These are phyloP conservation scores for Chymomyza procnemis DNA, from an alignment of 2,888 invertebrate species.

Conservation along the genomic window DNA sequence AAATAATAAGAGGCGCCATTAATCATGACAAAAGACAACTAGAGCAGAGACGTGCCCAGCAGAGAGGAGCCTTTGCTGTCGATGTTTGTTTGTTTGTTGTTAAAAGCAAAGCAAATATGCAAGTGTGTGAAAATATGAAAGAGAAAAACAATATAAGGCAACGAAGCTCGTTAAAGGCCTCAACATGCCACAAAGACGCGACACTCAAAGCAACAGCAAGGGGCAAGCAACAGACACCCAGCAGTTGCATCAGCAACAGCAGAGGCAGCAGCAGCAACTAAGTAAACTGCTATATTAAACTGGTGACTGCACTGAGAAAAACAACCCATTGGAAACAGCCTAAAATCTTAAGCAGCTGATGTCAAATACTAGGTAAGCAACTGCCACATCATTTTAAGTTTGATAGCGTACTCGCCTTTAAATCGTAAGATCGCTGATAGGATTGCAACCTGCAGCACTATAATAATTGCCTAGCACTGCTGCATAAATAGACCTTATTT, in stretches of 20 bases:
- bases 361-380: too few species aligned
- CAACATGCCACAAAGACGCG: slow-evolving; percentile 43
- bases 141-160: slow-evolving; percentile 42
- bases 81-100: not conserved
- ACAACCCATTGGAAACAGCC: too few species aligned
- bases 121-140: not conserved
- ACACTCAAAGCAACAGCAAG: not conserved
- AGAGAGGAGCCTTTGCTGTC: too few species aligned
- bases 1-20: slow-evolving; percentile 68
- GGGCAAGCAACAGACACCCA: not conserved
- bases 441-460: too few species aligned
- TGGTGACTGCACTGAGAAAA: too few species aligned
- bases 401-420: too few species aligned
- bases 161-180: slow-evolving; percentile 60
- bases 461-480: too few species aligned
- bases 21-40: slow-evolving; percentile 66
- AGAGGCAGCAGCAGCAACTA: not conserved
- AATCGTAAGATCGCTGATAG: too few species aligned
- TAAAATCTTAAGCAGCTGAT: too few species aligned
- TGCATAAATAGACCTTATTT: too few species aligned
- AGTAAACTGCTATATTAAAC: not conserved
- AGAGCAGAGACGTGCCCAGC: slow-evolving; percentile 2
- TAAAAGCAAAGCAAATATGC: slow-evolving; percentile 36
- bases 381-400: too few species aligned
- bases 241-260: not conserved